These are phyloP conservation scores for Acleris laterana DNA, from an alignment of 2,888 invertebrate species.

Conservation along the genomic window DNA sequence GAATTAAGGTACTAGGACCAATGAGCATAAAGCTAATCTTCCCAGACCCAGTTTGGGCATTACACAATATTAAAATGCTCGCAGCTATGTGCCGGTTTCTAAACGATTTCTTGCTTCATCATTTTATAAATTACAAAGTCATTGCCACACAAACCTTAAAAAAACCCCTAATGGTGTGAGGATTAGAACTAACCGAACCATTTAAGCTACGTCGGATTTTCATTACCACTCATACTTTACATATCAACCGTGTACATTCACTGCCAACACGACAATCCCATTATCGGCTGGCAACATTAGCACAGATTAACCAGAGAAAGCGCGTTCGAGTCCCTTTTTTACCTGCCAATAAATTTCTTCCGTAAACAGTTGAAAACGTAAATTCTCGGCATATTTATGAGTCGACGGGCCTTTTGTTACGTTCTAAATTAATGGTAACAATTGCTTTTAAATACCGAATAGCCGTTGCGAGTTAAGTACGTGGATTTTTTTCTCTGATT, in stretches of 20 bases:
- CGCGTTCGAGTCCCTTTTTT: not conserved
- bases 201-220: not conserved
- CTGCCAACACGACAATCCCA: not conserved
- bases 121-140: too few relatives aligned
- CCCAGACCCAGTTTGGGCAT: too few relatives aligned
- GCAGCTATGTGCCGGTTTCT: too few relatives aligned
- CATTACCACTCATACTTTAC: not conserved
- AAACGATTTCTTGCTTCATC: too few relatives aligned
- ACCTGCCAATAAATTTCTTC: slow-evolving; percentile 5
- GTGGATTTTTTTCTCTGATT: too few relatives aligned
- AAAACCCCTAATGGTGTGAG: too few relatives aligned
- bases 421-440: not conserved
- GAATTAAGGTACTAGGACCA: too few relatives aligned
- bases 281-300: slow-evolving; percentile 2
- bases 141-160: too few relatives aligned
- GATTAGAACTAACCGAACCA: too few relatives aligned
- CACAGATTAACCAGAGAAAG: slow-evolving; percentile 16
- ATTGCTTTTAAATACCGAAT: not conserved
- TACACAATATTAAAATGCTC: too few relatives aligned
- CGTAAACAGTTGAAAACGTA: slow-evolving; percentile 9
- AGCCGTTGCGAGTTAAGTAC: not conserved
- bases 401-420: not conserved
- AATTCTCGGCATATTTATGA: slow-evolving; percentile 12
- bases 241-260: not conserved
- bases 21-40: too few relatives aligned